A percentile compares a stretch with the other conserved stretches of the same genome.
Conservation (phyloP, 1,140 invertebrate species). For the Branchinecta lynchi region DNA sequence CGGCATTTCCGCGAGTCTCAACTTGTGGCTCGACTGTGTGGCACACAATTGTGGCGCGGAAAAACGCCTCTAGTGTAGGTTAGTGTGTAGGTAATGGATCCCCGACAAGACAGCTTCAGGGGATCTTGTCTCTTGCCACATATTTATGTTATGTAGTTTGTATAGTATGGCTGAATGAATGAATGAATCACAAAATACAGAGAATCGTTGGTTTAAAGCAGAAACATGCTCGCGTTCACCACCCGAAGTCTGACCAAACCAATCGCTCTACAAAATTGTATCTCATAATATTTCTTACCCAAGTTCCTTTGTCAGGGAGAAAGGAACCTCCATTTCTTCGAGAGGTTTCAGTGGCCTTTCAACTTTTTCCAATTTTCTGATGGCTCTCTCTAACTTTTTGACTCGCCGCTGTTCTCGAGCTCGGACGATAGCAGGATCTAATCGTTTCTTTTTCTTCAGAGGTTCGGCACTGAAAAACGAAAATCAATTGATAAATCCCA, state of each 20-base stretch:
- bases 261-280: not conserved
- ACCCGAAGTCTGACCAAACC: not conserved
- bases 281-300: slow-evolving; percentile 35
- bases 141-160: too few species aligned
- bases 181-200: too few species aligned
- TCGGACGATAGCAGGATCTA: slow-evolving; percentile 61
- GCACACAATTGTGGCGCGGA: too few species aligned
- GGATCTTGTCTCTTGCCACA: too few species aligned
- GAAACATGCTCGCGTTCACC: not conserved
- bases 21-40: too few species aligned
- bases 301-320: slow-evolving; percentile 44
- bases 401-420: slow-evolving; percentile 58
- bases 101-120: too few species aligned
- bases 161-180: too few species aligned
- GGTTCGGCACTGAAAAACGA: slow-evolving; percentile 49
- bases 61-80: too few species aligned
- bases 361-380: slow-evolving; percentile 56
- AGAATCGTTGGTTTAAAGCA: not conserved
- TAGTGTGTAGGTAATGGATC: too few species aligned
- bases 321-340: slow-evolving; percentile 55
- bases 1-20: too few species aligned
- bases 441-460: slow-evolving; percentile 67
- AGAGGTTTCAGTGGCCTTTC: slow-evolving; percentile 62
- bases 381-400: slow-evolving; percentile 65
- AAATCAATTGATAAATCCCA: slow-evolving; percentile 14